Evolutionary conservation across 92 coral and sea anemone species (phyloP).

Genomic region (Hydrozoanthus gracilis): DNA sequence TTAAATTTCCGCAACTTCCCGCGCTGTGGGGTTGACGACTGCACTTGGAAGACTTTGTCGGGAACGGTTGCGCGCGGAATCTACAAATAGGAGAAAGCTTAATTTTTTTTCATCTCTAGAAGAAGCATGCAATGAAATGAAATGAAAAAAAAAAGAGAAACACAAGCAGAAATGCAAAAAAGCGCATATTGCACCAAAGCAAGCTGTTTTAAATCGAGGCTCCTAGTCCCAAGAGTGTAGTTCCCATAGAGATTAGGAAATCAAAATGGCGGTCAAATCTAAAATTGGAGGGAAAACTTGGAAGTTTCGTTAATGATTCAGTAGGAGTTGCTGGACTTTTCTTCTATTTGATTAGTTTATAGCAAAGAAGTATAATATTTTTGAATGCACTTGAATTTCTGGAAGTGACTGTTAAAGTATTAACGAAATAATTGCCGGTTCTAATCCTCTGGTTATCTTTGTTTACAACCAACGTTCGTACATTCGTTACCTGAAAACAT

Average conservation of each 20-base stretch:
- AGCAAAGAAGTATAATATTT: neutral
- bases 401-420: conserved; percentile 7
- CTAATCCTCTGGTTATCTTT: conserved; percentile 9
- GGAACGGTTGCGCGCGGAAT: too few relatives aligned
- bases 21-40: too few relatives aligned
- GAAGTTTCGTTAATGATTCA: neutral
- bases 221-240: conserved; percentile 39
- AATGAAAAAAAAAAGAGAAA: neutral
- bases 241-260: conserved; percentile 79
- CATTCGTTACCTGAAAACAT: neutral
- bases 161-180: neutral
- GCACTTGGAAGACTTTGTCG: too few relatives aligned
- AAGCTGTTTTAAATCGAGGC: conserved; percentile 53
- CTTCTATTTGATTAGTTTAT: neutral
- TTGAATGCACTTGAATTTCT: conserved; percentile 15
- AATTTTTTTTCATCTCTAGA: too few relatives aligned
- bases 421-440: conserved; percentile 7
- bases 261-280: conserved; percentile 82
- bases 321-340: neutral
- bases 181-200: neutral
- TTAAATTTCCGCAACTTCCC: too few relatives aligned
- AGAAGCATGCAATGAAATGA: neutral
- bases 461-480: conserved; percentile 31
- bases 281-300: neutral
- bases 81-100: too few relatives aligned